A percentile compares a stretch with the other conserved stretches of the same genome.
These are phyloP conservation scores for Andrena bucephala DNA, from an alignment of 2,888 invertebrate species.

Conservation along the genomic window DNA sequence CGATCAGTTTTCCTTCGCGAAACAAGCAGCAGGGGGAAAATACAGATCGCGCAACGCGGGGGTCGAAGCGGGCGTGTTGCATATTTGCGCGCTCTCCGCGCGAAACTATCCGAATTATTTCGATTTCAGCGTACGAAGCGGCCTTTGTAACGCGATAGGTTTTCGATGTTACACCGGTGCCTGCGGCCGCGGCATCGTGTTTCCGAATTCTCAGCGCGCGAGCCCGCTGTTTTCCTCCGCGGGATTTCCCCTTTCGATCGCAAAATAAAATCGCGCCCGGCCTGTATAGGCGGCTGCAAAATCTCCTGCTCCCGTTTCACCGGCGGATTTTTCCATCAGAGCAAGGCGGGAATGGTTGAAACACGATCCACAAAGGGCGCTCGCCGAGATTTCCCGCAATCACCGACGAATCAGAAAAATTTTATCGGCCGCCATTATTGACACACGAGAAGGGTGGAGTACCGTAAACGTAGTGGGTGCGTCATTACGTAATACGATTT, in stretches of 20 bases:
- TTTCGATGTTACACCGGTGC: conserved; percentile 65
- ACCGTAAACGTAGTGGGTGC: no score
- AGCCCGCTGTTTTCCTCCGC: conserved; percentile 50
- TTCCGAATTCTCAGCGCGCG: conserved; percentile 60
- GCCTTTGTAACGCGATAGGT: conserved; percentile 72
- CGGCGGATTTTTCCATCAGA: not conserved
- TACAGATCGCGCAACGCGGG: not conserved
- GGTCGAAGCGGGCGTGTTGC: conserved; percentile 48
- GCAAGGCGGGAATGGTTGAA: conserved; percentile 24
- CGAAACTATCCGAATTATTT: conserved; percentile 71
- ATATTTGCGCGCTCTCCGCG: conserved; percentile 58
- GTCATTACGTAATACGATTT: no score
- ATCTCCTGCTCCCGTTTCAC: not conserved
- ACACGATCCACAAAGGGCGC: conserved; percentile 16
- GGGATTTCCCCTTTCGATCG: conserved; percentile 20
- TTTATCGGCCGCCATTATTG: not conserved
- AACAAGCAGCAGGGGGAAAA: conserved; percentile 12
- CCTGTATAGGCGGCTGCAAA: conserved; percentile 7
- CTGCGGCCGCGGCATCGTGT: conserved; percentile 68
- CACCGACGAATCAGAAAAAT: not conserved
- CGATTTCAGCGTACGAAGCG: conserved; percentile 58
- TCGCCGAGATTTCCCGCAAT: not conserved
- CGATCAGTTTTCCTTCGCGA: conserved; percentile 35
- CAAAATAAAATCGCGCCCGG: conserved; percentile 38
- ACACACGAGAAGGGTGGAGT: not conserved